Percentiles rank a stretch among this genome's conserved stretches.
These are phyloP conservation scores for Molossus alvarezi DNA, from an alignment of 2,797 vertebrate species.

Conservation along the genomic window DNA sequence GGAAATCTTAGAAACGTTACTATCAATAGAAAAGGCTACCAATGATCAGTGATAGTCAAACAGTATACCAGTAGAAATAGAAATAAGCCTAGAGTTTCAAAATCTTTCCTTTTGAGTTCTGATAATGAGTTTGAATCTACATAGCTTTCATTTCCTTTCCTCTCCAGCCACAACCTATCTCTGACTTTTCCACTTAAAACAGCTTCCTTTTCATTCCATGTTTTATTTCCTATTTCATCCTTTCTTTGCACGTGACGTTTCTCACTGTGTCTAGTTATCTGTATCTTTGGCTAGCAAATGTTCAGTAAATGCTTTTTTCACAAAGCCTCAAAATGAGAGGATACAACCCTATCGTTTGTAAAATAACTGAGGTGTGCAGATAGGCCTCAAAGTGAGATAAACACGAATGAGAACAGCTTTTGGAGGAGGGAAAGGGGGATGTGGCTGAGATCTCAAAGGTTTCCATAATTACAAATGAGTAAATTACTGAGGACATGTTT, in stretches of 20 bases:
- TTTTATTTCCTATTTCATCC: constrained; percentile 20
- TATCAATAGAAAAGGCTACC: constrained; percentile 52
- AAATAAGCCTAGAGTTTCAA: constrained; percentile 23
- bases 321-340: constrained; percentile 21
- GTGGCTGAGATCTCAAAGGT: not conserved
- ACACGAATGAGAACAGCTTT: not conserved
- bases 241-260: constrained; percentile 9
- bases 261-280: constrained; percentile 19
- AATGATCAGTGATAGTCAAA: not conserved
- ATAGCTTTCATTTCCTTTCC: not conserved
- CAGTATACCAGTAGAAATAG: not conserved
- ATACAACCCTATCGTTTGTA: not conserved
- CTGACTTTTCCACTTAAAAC: constrained; percentile 19
- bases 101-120: constrained; percentile 57
- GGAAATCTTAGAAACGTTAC: constrained; percentile 55
- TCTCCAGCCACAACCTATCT: not conserved
- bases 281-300: not conserved
- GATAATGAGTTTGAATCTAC: not conserved
- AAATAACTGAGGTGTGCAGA: not conserved
- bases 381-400: constrained; percentile 2
- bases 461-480: constrained; percentile 49
- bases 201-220: not conserved
- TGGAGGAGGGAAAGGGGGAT: not conserved
- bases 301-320: not conserved
- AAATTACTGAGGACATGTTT: constrained; percentile 55